Percentiles rank a stretch among this genome's conserved stretches.
phyloP scores from a whole-genome alignment of 1,140 invertebrate genomes.

The Bombus breviceps region DNA sequence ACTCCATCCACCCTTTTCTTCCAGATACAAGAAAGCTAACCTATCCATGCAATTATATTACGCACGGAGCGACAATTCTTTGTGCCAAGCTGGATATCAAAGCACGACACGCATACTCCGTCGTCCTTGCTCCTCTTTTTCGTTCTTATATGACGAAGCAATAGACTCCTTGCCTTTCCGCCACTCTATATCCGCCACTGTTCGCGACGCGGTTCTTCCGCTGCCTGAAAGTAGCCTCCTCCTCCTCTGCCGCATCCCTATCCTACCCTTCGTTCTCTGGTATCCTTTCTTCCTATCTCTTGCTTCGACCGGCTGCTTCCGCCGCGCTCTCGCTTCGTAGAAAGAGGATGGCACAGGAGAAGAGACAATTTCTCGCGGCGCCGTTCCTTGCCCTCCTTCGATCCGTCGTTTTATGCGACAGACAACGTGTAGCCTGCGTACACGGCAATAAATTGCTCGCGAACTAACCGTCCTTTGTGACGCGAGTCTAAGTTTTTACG shows the following conservation, averaged over 20 bases:
- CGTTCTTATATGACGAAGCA: slow-evolving; percentile 33
- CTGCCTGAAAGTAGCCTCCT: slow-evolving; percentile 56
- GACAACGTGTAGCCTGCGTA: slow-evolving; percentile 37
- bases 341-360: background rate
- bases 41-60: slow-evolving; percentile 64
- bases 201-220: slow-evolving; percentile 60
- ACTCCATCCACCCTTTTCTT: background rate
- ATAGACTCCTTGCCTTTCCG: slow-evolving; percentile 65
- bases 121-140: background rate
- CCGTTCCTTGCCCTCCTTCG: slow-evolving; percentile 31
- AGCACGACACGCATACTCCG: slow-evolving; percentile 42
- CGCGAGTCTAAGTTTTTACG: slow-evolving; percentile 10
- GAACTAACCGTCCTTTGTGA: slow-evolving; percentile 31
- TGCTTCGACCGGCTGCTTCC: slow-evolving; percentile 21
- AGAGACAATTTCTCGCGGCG: slow-evolving; percentile 61
- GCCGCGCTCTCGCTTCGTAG: background rate
- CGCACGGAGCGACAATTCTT: slow-evolving; percentile 61
- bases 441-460: slow-evolving; percentile 56
- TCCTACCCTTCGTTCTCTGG: background rate
- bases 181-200: slow-evolving; percentile 65
- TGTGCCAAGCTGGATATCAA: slow-evolving; percentile 62
- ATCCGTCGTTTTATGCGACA: slow-evolving; percentile 49
- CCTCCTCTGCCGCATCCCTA: background rate
- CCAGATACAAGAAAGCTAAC: slow-evolving; percentile 38
- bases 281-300: slow-evolving; percentile 6